phyloP scores from a whole-genome alignment of 37 sponge, comb jelly and placozoan genomes.

The Theonella swinhoei region DNA sequence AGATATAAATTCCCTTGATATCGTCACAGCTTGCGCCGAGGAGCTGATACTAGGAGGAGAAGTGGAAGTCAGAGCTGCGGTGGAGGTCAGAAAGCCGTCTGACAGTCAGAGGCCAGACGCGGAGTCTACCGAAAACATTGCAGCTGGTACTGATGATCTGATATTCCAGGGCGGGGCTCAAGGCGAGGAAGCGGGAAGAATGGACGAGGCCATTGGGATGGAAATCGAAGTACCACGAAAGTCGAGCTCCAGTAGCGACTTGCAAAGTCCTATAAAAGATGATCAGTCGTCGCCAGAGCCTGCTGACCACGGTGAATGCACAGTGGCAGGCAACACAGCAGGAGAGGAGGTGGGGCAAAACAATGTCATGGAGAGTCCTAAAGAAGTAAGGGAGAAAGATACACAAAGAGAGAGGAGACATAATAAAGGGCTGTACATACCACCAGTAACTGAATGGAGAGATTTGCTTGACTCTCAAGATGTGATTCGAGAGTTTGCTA shows the following conservation, averaged over 20 bases:
- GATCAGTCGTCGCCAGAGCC: background rate
- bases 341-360: background rate
- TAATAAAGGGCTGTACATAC: background rate
- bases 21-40: background rate
- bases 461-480: background rate
- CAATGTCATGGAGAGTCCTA: no score
- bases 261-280: background rate
- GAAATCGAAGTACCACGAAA: background rate
- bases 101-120: background rate
- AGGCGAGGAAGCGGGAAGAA: background rate
- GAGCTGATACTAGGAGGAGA: background rate
- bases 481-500: background rate
- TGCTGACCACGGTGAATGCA: background rate
- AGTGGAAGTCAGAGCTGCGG: background rate
- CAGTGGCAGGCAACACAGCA: background rate
- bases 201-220: background rate
- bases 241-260: background rate
- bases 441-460: background rate
- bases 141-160: background rate
- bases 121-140: background rate
- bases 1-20: background rate
- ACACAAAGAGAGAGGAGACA: background rate
- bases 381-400: background rate
- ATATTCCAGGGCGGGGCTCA: background rate
- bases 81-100: background rate